phyloP scores from a whole-genome alignment of 1,140 invertebrate species.

The Agraylea sexmaculata region DNA sequence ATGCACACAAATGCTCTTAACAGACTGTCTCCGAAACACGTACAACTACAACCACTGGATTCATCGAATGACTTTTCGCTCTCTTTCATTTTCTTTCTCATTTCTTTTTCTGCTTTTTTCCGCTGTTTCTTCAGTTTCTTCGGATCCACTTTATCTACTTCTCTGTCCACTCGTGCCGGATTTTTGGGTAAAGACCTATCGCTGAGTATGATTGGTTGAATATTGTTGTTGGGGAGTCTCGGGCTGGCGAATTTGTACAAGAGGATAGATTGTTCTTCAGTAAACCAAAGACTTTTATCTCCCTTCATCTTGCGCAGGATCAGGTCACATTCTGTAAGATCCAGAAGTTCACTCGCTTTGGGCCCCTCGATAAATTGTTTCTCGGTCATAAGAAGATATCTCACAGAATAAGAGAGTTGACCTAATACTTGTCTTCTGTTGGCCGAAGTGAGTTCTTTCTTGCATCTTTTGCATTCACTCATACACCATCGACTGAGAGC shows the following conservation, averaged over 20 bases:
- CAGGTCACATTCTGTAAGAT: conserved; percentile 17
- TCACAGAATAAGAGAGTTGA: conserved; percentile 48
- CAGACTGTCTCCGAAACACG: conserved; percentile 32
- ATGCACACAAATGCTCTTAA: conserved; percentile 35
- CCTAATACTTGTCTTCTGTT: conserved; percentile 53
- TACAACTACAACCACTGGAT: conserved; percentile 31
- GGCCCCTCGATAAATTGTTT: conserved; percentile 43
- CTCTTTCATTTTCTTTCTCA: conserved; percentile 27
- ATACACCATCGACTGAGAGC: conserved; percentile 55
- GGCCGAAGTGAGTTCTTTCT: conserved; percentile 44
- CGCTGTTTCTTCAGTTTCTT: conserved; percentile 11
- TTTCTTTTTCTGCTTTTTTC: conserved; percentile 17
- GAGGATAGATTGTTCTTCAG: conserved; percentile 13
- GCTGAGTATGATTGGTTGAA: conserved; percentile 16
- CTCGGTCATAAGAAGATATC: conserved; percentile 51
- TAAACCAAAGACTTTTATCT: conserved; percentile 10
- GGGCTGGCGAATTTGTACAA: conserved; percentile 13
- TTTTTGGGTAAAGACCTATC: conserved; percentile 13
- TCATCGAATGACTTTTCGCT: conserved; percentile 26
- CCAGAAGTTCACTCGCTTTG: conserved; percentile 17
- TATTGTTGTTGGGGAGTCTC: conserved; percentile 5
- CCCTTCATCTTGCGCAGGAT: conserved; percentile 15
- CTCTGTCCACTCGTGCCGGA: conserved; percentile 4
- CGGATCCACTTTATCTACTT: conserved; percentile 2
- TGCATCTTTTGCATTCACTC: conserved; percentile 50